A percentile compares a stretch with the other conserved stretches of the same genome.
phyloP scores from a whole-genome alignment of 2,113 vertebrate species.

The Emydura subglobosa region DNA sequence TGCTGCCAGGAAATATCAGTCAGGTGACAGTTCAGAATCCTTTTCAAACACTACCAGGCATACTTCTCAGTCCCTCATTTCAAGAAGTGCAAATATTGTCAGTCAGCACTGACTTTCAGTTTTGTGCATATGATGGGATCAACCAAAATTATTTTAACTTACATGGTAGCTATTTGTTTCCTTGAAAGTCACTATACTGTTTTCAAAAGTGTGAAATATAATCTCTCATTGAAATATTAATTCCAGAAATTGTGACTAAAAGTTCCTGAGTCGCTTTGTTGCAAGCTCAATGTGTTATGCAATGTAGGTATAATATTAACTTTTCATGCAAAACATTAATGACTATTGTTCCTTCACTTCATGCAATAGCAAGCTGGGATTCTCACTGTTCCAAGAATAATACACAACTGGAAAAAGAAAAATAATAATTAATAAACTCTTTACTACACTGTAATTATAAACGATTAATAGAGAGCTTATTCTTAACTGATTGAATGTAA shows the following conservation, averaged over 20 bases:
- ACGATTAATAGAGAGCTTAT: not conserved
- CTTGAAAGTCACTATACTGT: not conserved
- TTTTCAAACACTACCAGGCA: not conserved
- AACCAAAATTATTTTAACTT: constrained; percentile 13
- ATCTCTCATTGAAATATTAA: not conserved
- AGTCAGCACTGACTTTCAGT: not conserved
- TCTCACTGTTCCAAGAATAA: not conserved
- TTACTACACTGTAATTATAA: not conserved
- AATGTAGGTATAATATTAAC: not conserved
- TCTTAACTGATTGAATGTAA: not conserved
- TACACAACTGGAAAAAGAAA: not conserved
- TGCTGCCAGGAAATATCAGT: not conserved
- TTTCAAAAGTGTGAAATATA: not conserved
- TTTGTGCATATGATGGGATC: not conserved
- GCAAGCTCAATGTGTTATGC: not conserved
- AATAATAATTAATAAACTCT: not conserved
- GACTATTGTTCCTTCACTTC: not conserved
- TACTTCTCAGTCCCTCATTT: not conserved
- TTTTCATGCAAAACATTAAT: not conserved
- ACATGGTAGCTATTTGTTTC: not conserved
- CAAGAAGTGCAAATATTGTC: constrained; percentile 8
- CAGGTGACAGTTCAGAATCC: not conserved
- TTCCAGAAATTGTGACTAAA: not conserved
- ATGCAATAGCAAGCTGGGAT: not conserved
- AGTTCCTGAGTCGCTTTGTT: not conserved